Conservation (phyloP, 2,113 vertebrate species). For the Psephotus haematonotus region DNA sequence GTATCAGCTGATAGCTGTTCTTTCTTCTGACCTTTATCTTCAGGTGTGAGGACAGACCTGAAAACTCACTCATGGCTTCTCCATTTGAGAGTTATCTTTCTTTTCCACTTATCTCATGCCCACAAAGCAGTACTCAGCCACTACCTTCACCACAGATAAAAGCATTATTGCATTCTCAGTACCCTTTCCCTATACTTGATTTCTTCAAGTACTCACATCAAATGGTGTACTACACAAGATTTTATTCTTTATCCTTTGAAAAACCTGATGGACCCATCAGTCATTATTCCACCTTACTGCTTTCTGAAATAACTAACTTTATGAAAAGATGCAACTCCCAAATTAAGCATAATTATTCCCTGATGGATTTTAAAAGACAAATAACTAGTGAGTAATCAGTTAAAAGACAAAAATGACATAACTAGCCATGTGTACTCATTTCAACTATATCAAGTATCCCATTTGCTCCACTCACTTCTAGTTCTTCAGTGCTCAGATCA, state of each 20-base stretch:
- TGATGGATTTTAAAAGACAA: background rate
- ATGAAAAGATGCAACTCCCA: background rate
- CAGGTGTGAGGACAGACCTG: background rate
- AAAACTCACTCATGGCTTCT: background rate
- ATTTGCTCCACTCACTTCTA: background rate
- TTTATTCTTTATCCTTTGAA: background rate
- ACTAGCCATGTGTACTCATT: background rate
- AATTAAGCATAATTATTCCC: background rate
- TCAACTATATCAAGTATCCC: background rate
- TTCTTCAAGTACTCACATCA: background rate
- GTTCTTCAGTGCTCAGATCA: background rate
- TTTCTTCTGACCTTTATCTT: constrained; percentile 52
- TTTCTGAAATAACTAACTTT: background rate
- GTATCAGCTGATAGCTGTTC: constrained; percentile 24
- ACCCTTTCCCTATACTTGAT: background rate
- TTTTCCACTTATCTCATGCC: background rate
- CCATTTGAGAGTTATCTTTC: background rate
- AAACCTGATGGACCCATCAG: background rate
- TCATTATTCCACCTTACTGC: background rate
- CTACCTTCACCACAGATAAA: background rate
- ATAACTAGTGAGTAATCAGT: background rate
- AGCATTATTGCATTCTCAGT: background rate
- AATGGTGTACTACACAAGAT: accelerated
- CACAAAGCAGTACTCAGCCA: background rate
- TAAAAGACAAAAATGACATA: background rate